These are phyloP conservation scores for Coelopa pilipes DNA, from an alignment of 2,888 invertebrate species.

Conservation along the genomic window DNA sequence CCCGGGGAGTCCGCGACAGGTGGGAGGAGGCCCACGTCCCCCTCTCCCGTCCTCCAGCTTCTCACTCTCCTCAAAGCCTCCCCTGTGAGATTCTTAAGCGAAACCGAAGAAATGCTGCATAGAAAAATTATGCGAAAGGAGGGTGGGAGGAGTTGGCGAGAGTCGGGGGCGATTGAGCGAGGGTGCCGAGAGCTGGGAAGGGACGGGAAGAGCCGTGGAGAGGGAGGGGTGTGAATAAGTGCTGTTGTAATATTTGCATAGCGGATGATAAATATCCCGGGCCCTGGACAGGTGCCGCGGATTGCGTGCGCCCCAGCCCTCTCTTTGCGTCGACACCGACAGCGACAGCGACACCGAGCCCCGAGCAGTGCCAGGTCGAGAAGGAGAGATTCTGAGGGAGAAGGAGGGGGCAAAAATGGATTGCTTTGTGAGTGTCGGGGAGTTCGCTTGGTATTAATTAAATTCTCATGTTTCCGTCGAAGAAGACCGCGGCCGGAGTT, in stretches of 20 bases:
- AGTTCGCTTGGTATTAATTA: too few relatives aligned
- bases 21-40: neutral
- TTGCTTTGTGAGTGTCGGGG: too few relatives aligned
- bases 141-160: neutral
- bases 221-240: neutral
- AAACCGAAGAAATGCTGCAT: conserved; percentile 42
- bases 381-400: neutral
- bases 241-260: neutral
- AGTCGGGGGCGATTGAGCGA: too few relatives aligned
- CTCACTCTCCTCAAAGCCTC: too few relatives aligned
- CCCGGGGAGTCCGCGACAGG: conserved; percentile 3
- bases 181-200: too few relatives aligned
- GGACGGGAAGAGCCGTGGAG: neutral
- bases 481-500: too few relatives aligned
- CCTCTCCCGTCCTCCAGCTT: too few relatives aligned
- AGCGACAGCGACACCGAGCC: too few relatives aligned
- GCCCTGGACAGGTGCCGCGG: neutral
- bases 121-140: conserved; percentile 45
- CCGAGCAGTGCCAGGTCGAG: too few relatives aligned
- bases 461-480: too few relatives aligned
- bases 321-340: too few relatives aligned
- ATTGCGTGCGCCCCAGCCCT: neutral
- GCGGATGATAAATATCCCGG: neutral
- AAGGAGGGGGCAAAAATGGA: too few relatives aligned
- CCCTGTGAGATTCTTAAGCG: neutral